Evolutionary conservation across 1,140 invertebrate species (phyloP).

Genomic region (Hycleus phaleratus): DNA sequence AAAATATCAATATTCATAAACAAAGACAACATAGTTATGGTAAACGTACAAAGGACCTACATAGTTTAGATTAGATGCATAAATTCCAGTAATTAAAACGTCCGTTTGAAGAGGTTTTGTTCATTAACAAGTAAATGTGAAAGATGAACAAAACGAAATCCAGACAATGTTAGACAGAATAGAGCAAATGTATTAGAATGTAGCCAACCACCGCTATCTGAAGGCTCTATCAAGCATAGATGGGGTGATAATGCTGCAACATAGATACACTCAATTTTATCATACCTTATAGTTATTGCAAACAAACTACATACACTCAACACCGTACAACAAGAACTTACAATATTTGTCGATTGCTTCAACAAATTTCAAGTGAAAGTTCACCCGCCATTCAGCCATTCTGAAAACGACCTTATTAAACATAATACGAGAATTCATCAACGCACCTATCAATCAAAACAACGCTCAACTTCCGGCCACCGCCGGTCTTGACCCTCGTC

Average conservation of each 20-base stretch:
- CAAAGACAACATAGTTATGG: slow-evolving; percentile 18
- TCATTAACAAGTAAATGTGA: slow-evolving; percentile 21
- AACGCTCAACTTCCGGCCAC: too few relatives aligned
- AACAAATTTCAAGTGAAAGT: too few relatives aligned
- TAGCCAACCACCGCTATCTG: not conserved
- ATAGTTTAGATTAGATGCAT: slow-evolving; percentile 24
- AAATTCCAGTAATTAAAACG: slow-evolving; percentile 24
- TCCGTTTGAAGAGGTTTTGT: slow-evolving; percentile 21
- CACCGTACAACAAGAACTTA: not conserved
- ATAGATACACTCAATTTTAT: not conserved
- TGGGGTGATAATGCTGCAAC: not conserved
- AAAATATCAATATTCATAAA: slow-evolving; percentile 13
- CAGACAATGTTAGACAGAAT: not conserved
- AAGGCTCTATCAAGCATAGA: not conserved
- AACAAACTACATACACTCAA: not conserved
- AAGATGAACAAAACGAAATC: slow-evolving; percentile 12
- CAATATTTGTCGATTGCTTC: too few relatives aligned
- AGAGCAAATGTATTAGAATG: not conserved
- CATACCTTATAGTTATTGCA: not conserved
- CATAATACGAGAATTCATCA: too few relatives aligned
- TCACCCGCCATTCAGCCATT: too few relatives aligned
- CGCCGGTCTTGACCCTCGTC: too few relatives aligned
- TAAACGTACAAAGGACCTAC: slow-evolving; percentile 6
- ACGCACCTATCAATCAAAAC: too few relatives aligned
- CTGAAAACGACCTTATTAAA: too few relatives aligned